Conservation (phyloP, 1,140 invertebrate species). For the Himalopsyche phryganea region DNA sequence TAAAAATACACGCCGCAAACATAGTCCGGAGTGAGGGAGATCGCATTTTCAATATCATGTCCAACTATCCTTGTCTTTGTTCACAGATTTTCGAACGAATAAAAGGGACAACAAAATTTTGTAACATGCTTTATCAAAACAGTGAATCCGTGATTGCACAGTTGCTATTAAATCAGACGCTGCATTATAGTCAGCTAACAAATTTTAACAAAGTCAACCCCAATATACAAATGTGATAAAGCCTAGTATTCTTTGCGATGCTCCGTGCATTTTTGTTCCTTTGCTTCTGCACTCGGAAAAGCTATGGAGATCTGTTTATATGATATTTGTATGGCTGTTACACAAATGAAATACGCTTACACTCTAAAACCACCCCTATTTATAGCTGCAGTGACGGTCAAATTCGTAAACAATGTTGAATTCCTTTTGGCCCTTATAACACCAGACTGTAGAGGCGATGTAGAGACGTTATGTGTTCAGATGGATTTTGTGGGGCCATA, state of each 20-base stretch:
- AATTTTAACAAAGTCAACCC: not conserved
- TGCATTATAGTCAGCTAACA: not conserved
- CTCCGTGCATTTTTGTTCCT: not conserved
- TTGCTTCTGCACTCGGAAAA: slow-evolving; percentile 1
- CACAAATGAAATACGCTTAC: too few relatives aligned
- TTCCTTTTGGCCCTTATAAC: too few relatives aligned
- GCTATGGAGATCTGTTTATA: not conserved
- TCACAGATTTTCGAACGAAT: not conserved
- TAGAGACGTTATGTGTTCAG: slow-evolving; percentile 3
- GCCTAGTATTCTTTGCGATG: not conserved
- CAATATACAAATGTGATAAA: slow-evolving; percentile 2
- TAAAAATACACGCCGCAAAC: slow-evolving; percentile 22
- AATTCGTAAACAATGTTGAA: too few relatives aligned
- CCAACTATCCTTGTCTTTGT: not conserved
- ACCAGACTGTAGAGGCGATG: too few relatives aligned
- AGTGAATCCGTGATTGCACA: slow-evolving; percentile 27
- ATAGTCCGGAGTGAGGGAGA: slow-evolving; percentile 13
- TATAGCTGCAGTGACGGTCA: too few relatives aligned
- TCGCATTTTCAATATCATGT: not conserved
- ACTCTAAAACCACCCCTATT: too few relatives aligned
- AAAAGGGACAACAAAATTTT: slow-evolving; percentile 1
- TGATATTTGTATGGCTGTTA: not conserved
- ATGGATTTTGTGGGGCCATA: slow-evolving; percentile 7
- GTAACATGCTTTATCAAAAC: not conserved
- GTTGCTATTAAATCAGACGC: slow-evolving; percentile 27